Percentiles rank a stretch among this genome's conserved stretches.
These are phyloP conservation scores for Petrosia ficiformis DNA, from an alignment of 37 sponge, comb jelly and placozoan genomes.

Conservation along the genomic window DNA sequence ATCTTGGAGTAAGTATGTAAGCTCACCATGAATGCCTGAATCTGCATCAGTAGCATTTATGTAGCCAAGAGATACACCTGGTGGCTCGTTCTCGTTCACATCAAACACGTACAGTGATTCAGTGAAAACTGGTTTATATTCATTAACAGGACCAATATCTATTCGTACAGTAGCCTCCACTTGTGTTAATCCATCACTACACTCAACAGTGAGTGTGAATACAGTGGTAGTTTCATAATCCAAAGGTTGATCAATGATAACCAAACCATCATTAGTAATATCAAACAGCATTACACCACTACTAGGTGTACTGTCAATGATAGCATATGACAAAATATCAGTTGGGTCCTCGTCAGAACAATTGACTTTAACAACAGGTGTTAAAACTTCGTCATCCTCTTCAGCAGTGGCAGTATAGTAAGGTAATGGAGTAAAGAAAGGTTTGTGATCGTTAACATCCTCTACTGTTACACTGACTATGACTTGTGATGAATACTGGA, in stretches of 20 bases:
- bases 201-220: slow-evolving; percentile 38
- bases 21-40: slow-evolving; percentile 41
- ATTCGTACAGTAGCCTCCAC: slow-evolving; percentile 42
- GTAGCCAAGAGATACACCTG: slow-evolving; percentile 31
- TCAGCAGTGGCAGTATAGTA: slow-evolving; percentile 26
- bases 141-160: slow-evolving; percentile 49
- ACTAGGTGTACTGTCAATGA: slow-evolving; percentile 12
- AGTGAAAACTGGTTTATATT: slow-evolving; percentile 52
- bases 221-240: slow-evolving; percentile 37
- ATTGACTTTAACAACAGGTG: slow-evolving; percentile 27
- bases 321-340: slow-evolving; percentile 28
- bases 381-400: slow-evolving; percentile 17
- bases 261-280: slow-evolving; percentile 37
- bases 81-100: slow-evolving; percentile 33
- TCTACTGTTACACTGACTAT: slow-evolving; percentile 34
- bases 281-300: slow-evolving; percentile 16
- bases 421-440: slow-evolving; percentile 17
- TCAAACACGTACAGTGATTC: slow-evolving; percentile 21
- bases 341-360: slow-evolving; percentile 58
- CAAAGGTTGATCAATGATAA: slow-evolving; percentile 12
- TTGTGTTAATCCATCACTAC: slow-evolving; percentile 51
- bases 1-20: slow-evolving; percentile 39
- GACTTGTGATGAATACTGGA: slow-evolving; percentile 24
- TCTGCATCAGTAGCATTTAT: slow-evolving; percentile 61
- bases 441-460: slow-evolving; percentile 66